Percentiles rank a stretch among this genome's conserved stretches.
These are phyloP conservation scores for Plagiodera versicolora DNA, from an alignment of 2,888 invertebrate species.

Conservation along the genomic window DNA sequence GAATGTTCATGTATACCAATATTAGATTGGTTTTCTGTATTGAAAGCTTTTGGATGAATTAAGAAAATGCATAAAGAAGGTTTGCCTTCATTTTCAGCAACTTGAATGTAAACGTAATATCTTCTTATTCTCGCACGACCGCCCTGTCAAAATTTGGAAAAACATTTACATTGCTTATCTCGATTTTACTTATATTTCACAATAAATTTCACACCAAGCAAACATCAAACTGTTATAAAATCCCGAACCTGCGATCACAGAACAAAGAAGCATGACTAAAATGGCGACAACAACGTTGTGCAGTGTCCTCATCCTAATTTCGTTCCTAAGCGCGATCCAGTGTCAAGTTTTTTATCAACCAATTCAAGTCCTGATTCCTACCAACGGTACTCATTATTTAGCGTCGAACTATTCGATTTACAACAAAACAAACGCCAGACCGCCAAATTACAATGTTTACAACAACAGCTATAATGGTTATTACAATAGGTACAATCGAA, in stretches of 20 bases:
- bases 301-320: conserved; percentile 10
- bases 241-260: background rate
- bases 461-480: conserved; percentile 15
- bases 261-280: too few relatives aligned
- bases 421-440: conserved; percentile 15
- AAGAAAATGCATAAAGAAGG: too few relatives aligned
- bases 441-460: conserved; percentile 14
- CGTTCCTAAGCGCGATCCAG: conserved; percentile 16
- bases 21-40: too few relatives aligned
- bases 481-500: conserved; percentile 7
- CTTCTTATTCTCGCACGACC: background rate
- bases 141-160: background rate
- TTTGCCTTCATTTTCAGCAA: too few relatives aligned
- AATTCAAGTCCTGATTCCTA: conserved; percentile 38
- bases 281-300: conserved; percentile 22
- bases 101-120: too few relatives aligned
- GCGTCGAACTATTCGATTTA: conserved; percentile 18
- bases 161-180: conserved; percentile 7
- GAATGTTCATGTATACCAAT: too few relatives aligned
- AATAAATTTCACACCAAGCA: conserved; percentile 5
- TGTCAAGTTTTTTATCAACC: conserved; percentile 40
- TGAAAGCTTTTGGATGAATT: too few relatives aligned
- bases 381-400: conserved; percentile 31
- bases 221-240: conserved; percentile 9
- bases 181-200: background rate